These are phyloP conservation scores for Takifugu rubripes DNA, from an alignment of 2,797 vertebrate genomes.

Conservation along the genomic window DNA sequence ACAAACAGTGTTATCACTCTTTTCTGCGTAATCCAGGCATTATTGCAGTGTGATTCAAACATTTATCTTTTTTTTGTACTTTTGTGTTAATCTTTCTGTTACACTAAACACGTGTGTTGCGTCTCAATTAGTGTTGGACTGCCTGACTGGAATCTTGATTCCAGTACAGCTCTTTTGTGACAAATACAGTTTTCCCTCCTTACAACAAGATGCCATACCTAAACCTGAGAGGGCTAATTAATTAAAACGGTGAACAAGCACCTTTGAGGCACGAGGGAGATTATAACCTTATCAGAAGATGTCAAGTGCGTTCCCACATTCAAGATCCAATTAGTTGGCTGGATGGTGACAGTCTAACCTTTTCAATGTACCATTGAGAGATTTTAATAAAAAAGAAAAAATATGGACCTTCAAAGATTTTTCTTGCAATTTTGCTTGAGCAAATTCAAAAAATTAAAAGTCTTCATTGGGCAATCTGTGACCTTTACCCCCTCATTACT, in stretches of 20 bases:
- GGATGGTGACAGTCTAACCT: conserved; percentile 42
- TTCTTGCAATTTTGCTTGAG: background rate
- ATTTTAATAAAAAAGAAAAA: background rate
- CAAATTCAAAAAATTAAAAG: conserved; percentile 16
- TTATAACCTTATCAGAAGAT: conserved; percentile 67
- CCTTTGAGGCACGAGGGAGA: conserved; percentile 54
- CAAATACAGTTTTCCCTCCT: background rate
- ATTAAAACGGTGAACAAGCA: conserved; percentile 48
- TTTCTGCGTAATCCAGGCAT: conserved; percentile 50
- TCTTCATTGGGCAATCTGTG: conserved; percentile 34
- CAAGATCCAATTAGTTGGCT: conserved; percentile 64
- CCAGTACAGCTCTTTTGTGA: background rate
- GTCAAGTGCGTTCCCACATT: conserved; percentile 58
- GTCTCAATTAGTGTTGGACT: conserved; percentile 21
- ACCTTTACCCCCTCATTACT: conserved; percentile 51
- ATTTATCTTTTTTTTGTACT: conserved; percentile 35
- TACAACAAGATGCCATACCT: conserved; percentile 20
- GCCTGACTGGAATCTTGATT: conserved; percentile 18
- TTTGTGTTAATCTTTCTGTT: conserved; percentile 13
- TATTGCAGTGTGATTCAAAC: conserved; percentile 60
- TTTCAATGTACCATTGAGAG: conserved; percentile 9
- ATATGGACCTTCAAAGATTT: background rate
- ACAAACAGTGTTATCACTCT: conserved; percentile 44
- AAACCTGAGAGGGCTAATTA: conserved; percentile 53
- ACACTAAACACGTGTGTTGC: conserved; percentile 21